Percentiles rank a stretch among this genome's conserved stretches.
Evolutionary conservation across 2,797 vertebrate genomes (phyloP).

Genomic region (Pangasius krempfi): DNA sequence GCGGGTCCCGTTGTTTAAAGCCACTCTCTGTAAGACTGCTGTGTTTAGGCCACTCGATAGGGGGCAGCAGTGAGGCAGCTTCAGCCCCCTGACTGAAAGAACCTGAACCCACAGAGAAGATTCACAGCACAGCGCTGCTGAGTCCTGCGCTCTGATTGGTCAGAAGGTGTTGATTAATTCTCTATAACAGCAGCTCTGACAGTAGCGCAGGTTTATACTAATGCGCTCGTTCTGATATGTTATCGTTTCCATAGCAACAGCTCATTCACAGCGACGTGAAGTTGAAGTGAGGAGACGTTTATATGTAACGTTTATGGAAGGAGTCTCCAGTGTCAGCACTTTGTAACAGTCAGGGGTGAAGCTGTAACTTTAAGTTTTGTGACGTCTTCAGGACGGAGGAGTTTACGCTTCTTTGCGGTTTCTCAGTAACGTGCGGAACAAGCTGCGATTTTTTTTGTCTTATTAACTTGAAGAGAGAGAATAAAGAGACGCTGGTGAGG

Average conservation of each 20-base stretch:
- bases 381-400: background rate
- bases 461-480: background rate
- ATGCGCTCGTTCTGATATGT: too few species aligned
- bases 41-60: background rate
- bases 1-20: background rate
- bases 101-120: background rate
- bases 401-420: background rate
- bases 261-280: too few species aligned
- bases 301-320: background rate
- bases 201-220: background rate
- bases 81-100: background rate
- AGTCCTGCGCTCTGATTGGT: background rate
- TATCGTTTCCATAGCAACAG: too few species aligned
- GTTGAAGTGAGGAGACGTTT: too few species aligned
- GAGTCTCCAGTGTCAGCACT: background rate
- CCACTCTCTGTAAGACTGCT: background rate
- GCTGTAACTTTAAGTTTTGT: too few species aligned
- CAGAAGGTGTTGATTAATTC: too few species aligned
- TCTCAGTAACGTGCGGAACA: background rate
- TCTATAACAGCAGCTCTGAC: background rate
- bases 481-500: background rate
- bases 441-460: background rate
- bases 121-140: background rate
- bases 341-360: background rate
- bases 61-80: background rate